phyloP scores from a whole-genome alignment of 2,113 vertebrate genomes.

The Malurus melanocephalus region DNA sequence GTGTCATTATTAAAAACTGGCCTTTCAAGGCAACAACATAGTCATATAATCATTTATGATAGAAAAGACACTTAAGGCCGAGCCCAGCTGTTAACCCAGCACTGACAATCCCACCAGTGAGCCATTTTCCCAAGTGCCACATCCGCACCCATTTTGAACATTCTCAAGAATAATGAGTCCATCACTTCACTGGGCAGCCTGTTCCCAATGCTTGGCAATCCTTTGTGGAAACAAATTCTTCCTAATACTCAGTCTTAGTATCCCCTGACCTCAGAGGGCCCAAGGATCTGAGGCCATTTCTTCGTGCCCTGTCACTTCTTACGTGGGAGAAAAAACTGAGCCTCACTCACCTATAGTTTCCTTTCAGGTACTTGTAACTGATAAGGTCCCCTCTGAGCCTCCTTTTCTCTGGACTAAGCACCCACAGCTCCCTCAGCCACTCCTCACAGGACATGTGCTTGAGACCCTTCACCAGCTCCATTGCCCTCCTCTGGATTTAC shows the following conservation, averaged over 20 bases:
- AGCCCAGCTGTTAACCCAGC: background rate
- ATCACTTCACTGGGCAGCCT: background rate
- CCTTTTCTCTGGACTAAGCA: background rate
- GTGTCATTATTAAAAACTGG: too few species aligned
- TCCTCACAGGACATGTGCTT: background rate
- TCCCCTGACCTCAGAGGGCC: background rate
- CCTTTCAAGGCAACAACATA: too few species aligned
- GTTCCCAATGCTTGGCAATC: background rate
- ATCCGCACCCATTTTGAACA: background rate
- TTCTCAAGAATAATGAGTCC: background rate
- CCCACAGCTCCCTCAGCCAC: accelerated
- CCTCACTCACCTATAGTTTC: background rate
- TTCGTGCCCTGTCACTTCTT: background rate
- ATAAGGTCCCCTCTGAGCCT: background rate
- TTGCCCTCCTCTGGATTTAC: background rate
- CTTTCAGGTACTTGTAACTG: background rate
- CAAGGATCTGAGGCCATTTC: background rate
- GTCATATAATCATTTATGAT: background rate
- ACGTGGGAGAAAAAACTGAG: background rate
- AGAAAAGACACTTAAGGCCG: background rate
- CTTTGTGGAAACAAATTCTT: background rate
- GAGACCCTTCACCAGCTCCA: accelerated
- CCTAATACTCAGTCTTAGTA: background rate
- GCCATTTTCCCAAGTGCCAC: background rate
- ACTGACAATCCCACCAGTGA: background rate